These are phyloP conservation scores for Heliangelus exortis DNA, from an alignment of 2,797 vertebrate genomes.

Conservation along the genomic window DNA sequence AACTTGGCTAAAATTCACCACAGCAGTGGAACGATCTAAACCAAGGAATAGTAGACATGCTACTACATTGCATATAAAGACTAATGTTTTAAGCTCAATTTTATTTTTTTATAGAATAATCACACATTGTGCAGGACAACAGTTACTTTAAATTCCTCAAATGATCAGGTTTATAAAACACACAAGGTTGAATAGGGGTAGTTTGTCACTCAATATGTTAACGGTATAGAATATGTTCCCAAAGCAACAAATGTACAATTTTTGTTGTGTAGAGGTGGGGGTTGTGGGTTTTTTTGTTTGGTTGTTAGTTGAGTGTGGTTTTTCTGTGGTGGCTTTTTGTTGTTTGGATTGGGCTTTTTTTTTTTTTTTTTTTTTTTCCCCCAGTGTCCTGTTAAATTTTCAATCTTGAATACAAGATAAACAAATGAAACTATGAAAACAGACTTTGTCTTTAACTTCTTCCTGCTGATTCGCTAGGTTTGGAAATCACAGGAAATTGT, in stretches of 20 bases:
- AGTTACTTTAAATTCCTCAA: not conserved
- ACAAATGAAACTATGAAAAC: not conserved
- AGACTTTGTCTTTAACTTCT: not conserved
- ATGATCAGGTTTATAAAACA: not conserved
- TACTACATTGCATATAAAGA: not conserved
- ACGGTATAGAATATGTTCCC: not conserved
- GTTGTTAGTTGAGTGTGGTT: rapidly evolving
- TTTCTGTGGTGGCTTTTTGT: not conserved
- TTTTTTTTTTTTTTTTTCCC: not conserved
- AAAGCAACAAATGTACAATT: not conserved
- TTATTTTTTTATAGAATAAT: not conserved
- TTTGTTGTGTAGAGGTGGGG: not conserved
- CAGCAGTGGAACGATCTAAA: not conserved
- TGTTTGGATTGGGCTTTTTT: not conserved
- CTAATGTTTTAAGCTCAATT: not conserved
- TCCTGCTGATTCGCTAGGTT: not conserved
- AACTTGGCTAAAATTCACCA: not conserved
- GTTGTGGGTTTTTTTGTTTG: not conserved
- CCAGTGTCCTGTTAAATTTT: not conserved
- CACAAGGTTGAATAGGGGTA: not conserved
- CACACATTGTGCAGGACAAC: not conserved
- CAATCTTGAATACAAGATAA: not conserved
- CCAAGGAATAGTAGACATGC: not conserved
- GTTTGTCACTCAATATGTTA: not conserved
- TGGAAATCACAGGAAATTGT: slow-evolving; percentile 2